Percentiles rank a stretch among this genome's conserved stretches.
Conservation (phyloP, 2,888 invertebrate species). For the Dryobotodes eremita region DNA sequence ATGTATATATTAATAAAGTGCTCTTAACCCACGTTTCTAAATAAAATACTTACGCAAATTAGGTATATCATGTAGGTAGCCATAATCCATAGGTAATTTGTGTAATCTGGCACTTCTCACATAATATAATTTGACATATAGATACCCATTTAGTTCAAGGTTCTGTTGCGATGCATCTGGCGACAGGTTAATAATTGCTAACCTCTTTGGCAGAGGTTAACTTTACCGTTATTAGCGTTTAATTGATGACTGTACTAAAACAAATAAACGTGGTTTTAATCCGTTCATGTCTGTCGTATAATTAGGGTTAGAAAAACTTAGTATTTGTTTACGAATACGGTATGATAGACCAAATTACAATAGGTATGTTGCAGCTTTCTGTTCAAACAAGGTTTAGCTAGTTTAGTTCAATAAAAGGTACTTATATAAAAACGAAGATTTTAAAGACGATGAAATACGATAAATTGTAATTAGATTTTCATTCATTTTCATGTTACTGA, state of each 20-base stretch:
- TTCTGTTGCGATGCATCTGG: slow-evolving; percentile 37
- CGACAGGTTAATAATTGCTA: slow-evolving; percentile 53
- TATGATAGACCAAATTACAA: accelerated
- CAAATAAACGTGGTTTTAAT: slow-evolving; percentile 24
- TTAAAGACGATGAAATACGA: not conserved
- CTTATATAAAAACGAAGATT: not conserved
- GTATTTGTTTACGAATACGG: not conserved
- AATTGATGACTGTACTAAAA: slow-evolving; percentile 37
- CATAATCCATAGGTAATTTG: slow-evolving; percentile 5
- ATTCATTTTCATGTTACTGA: not conserved
- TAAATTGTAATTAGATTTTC: too few species aligned
- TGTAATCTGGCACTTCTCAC: slow-evolving; percentile 24
- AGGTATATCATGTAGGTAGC: slow-evolving; percentile 4
- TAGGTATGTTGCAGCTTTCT: not conserved
- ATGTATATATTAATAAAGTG: not conserved
- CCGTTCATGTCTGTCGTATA: not conserved
- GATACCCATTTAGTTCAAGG: slow-evolving; percentile 52
- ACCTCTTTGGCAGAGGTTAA: slow-evolving; percentile 52
- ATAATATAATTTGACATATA: slow-evolving; percentile 49
- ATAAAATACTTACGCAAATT: not conserved
- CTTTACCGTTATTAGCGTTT: slow-evolving; percentile 30
- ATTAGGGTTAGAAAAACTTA: not conserved
- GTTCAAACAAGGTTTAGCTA: not conserved
- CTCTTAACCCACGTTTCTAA: slow-evolving; percentile 1
- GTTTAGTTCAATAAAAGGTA: too few species aligned